Evolutionary conservation across 1,140 invertebrate genomes (phyloP), one percentile per base, ranked within the genome.

Genomic region (Aphis gossypii): DNA sequence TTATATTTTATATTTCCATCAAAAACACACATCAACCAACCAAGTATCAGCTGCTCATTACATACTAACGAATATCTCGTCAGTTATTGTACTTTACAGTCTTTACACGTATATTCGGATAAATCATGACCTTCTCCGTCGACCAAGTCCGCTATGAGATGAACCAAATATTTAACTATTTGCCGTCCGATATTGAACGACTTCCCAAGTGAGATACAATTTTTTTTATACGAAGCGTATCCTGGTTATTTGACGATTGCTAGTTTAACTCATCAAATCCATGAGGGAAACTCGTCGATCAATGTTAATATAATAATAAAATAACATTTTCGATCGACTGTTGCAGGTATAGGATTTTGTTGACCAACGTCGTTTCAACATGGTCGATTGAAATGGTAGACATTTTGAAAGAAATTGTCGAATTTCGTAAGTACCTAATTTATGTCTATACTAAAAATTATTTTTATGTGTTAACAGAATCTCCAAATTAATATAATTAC

Each of bases 341-440:
- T 94, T 94, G 56, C 94, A 98, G 97, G 94, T 99, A 98, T 95
- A 97, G 98, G 91, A 96, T 96, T 94, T 97, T 99, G 94, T 96
- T 99, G 56, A 97, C 98, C 94, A 96, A 96, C 92, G 97, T 99
- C 94, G 95, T 99, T 2, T 96, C 97, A 96, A 96, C 93, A 95
- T 96, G 90, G 97, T 96, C 87, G 96, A 96, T 30, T 93, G 98
- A 98, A 94, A 95, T 98, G 54, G 96, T 97, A 44, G 98, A 99
- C 95, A 97, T 97, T n/a, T 95, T 99, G 30, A 98, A 99, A 96
- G 96, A 97, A 93, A 99, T 99, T 95, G 97, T 99, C 94, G 98
- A 99, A 97, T 97, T 98, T 94, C 98, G 98, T 98, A 96, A 96
- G 97, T 97, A 41, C 38, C 38, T 41, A 94, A 68, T n/a, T 68